Conservation (phyloP, 2,797 vertebrate genomes). For the Acestrorhynchus altus region DNA sequence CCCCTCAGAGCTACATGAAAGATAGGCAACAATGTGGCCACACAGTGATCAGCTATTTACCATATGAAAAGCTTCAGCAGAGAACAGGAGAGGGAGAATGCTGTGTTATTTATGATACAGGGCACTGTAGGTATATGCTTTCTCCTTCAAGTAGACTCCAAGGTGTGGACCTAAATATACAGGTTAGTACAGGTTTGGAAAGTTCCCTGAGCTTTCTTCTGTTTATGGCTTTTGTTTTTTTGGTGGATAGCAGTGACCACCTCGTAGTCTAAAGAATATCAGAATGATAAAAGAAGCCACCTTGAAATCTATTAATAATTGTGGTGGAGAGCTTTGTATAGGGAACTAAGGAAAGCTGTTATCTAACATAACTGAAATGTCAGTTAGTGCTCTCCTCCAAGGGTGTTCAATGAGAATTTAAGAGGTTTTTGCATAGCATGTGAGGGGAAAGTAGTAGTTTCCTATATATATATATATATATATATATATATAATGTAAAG, state of each 20-base stretch:
- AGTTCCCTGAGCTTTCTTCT: constrained; percentile 53
- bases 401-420: too few species aligned
- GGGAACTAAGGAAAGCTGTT: not conserved
- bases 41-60: constrained; percentile 85
- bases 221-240: constrained; percentile 53
- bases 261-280: not conserved
- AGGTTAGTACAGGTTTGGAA: constrained; percentile 71
- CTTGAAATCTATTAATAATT: not conserved
- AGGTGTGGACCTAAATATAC: constrained; percentile 75
- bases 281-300: constrained; percentile 1
- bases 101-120: constrained; percentile 85
- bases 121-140: constrained; percentile 79
- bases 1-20: constrained; percentile 83
- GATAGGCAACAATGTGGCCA: constrained; percentile 82
- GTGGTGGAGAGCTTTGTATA: not conserved
- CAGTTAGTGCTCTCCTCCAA: too few species aligned
- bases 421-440: too few species aligned
- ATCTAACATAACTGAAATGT: too few species aligned
- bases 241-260: not conserved
- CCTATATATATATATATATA: too few species aligned
- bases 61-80: constrained; percentile 83
- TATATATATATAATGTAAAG: too few species aligned
- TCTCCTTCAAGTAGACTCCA: constrained; percentile 75
- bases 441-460: too few species aligned
- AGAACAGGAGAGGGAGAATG: constrained; percentile 74